Base-by-base conservation (phyloP, 2,888 invertebrate species). In the Phalera bucephala region DNA sequence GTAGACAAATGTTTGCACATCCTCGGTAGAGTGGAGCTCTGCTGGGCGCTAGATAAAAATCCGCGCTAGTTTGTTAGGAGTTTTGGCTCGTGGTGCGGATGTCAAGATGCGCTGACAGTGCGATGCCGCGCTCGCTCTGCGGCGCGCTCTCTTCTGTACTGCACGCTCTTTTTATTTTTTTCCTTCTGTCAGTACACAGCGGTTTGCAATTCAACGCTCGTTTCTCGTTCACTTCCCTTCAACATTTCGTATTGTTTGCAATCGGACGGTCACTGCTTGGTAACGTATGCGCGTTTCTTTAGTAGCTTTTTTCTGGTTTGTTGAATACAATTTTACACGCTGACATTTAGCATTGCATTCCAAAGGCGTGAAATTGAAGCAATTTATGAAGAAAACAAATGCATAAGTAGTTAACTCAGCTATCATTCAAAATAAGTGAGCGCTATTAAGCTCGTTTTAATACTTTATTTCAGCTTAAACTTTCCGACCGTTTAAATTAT, bases 401-500 rank as follows among this genome's bases (percentile, higher is more conserved):
- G 72, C 70, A 56, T 78, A 75, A 80, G 60, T 60, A 78, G 72
- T 77, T 74, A 72, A 75, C 76, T 65, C 59, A 60, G 68, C 79
- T 67, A 84, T 85, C 78, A 77, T 79, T 86, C 80, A 84, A 75
- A 83, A 79, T 80, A 68, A 68, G 59, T 61, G 64, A 53, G 55
- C 46, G 68, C 69, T 78, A 83, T 83, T 80, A 84, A 85, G 79
- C 78, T 81, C 79, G 68, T 80, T 82, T 79, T n/a, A n/a, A n/a
- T n/a, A n/a, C n/a, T n/a, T n/a, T n/a, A n/a, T n/a, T n/a, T n/a
- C n/a, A n/a, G n/a, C 79, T 83, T 81, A 81, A 87, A 82, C 80
- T 84, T 87, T 78, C 80, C 75, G 73, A 62, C 72, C 80, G 77
- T 73, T 84, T 81, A 86, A 86, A 84, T 84, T 80, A 86, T 86